These are phyloP conservation scores for Coecobrya sp. DNA, from an alignment of 2,888 invertebrate genomes.

Conservation along the genomic window DNA sequence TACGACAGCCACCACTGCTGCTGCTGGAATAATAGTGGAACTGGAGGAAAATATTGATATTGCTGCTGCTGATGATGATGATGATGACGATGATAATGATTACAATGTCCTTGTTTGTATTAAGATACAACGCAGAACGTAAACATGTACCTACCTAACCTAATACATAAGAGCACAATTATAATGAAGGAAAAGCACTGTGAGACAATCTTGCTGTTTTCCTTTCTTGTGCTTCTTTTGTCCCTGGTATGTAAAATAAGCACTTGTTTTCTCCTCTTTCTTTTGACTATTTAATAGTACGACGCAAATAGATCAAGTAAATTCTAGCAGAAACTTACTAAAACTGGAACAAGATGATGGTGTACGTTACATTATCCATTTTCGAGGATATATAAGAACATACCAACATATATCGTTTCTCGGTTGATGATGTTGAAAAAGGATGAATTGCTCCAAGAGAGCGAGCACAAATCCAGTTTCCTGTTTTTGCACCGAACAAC, in stretches of 20 bases:
- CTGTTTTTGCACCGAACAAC: background rate
- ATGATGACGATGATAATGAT: conserved; percentile 51
- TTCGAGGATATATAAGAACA: background rate
- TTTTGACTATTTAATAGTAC: background rate
- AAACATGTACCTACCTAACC: background rate
- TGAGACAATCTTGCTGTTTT: background rate
- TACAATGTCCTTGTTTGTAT: conserved; percentile 41
- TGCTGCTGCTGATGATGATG: conserved; percentile 26
- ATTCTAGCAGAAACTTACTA: conserved; percentile 4
- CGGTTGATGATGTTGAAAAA: background rate
- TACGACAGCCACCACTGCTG: background rate
- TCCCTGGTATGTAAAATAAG: background rate
- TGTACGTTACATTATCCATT: background rate
- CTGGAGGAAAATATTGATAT: conserved; percentile 62
- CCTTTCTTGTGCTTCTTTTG: background rate
- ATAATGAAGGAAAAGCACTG: background rate
- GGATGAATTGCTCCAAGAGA: conserved; percentile 42
- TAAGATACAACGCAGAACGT: conserved; percentile 7
- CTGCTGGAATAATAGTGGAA: conserved; percentile 33
- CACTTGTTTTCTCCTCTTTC: background rate
- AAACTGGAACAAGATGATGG: conserved; percentile 29
- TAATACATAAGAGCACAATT: background rate
- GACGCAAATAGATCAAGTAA: no score
- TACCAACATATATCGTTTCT: background rate
- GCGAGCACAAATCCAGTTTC: conserved; percentile 48